These are phyloP conservation scores for Gari tellinella DNA, from an alignment of 2,888 invertebrate genomes.

Conservation along the genomic window DNA sequence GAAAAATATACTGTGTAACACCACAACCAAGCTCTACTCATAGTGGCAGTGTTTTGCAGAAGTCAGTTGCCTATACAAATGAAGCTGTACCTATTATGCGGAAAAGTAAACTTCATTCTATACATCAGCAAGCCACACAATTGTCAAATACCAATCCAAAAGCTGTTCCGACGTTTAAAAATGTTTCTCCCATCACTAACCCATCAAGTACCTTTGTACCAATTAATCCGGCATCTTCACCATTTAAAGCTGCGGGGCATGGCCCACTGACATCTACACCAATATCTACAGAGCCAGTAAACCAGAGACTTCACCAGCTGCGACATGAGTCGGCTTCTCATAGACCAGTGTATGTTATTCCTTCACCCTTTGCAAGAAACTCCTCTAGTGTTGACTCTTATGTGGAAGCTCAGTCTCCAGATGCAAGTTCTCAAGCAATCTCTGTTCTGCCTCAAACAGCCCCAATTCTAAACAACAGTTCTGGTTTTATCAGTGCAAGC, in stretches of 20 bases:
- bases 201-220: slow-evolving; percentile 27
- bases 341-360: slow-evolving; percentile 54
- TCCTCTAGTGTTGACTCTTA: neutral
- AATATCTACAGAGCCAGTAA: slow-evolving; percentile 15
- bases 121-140: slow-evolving; percentile 16
- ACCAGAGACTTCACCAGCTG: slow-evolving; percentile 34
- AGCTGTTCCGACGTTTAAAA: slow-evolving; percentile 55
- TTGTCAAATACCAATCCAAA: slow-evolving; percentile 47
- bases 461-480: slow-evolving; percentile 50
- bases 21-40: slow-evolving; percentile 25
- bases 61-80: slow-evolving; percentile 44
- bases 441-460: slow-evolving; percentile 5
- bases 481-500: slow-evolving; percentile 57
- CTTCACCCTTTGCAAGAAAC: slow-evolving; percentile 47
- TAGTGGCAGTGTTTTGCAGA: slow-evolving; percentile 24
- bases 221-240: slow-evolving; percentile 23
- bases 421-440: slow-evolving; percentile 1
- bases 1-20: slow-evolving; percentile 49
- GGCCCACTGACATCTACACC: slow-evolving; percentile 53
- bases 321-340: slow-evolving; percentile 48
- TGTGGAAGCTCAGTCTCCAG: neutral
- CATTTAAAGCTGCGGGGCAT: slow-evolving; percentile 8
- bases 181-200: slow-evolving; percentile 55
- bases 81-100: slow-evolving; percentile 51
- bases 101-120: slow-evolving; percentile 18